Conservation (phyloP, 2,888 invertebrate species). For the Syrista parreyssii region DNA sequence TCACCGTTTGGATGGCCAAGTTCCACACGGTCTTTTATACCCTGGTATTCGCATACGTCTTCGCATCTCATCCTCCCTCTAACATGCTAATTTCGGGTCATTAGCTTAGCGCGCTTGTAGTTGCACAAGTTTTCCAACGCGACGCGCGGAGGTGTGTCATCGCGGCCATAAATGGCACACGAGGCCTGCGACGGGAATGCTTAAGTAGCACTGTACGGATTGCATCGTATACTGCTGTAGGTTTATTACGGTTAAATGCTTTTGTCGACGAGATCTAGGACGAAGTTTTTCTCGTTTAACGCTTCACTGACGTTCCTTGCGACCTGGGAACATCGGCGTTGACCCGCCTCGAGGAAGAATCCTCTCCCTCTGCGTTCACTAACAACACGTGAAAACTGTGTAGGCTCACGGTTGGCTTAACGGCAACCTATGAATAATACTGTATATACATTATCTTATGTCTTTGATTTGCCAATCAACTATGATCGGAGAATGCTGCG, state of each 20-base stretch:
- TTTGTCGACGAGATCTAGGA: slow-evolving; percentile 4
- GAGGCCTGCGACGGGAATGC: neutral
- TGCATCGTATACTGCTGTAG: neutral
- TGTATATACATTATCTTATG: slow-evolving; percentile 1
- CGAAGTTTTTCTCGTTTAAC: neutral
- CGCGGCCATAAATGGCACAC: neutral
- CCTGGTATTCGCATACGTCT: neutral
- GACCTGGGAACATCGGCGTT: neutral
- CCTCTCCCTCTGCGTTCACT: neutral
- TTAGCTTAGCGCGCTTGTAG: neutral
- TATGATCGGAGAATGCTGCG: neutral
- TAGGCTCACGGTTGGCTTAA: neutral
- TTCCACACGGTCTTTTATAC: neutral
- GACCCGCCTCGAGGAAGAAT: neutral
- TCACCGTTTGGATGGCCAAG: neutral
- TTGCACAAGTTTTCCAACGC: neutral
- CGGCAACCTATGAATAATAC: neutral
- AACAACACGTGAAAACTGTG: neutral
- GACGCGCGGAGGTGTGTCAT: neutral
- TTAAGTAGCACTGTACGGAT: neutral
- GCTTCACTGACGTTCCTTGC: neutral
- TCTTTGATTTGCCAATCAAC: slow-evolving; percentile 9
- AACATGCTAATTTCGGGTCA: neutral
- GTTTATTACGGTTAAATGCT: neutral
- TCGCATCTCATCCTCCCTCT: neutral